These are phyloP conservation scores for Galeopsomyia nigrocyanea DNA, from an alignment of 2,888 invertebrate species.

Conservation along the genomic window DNA sequence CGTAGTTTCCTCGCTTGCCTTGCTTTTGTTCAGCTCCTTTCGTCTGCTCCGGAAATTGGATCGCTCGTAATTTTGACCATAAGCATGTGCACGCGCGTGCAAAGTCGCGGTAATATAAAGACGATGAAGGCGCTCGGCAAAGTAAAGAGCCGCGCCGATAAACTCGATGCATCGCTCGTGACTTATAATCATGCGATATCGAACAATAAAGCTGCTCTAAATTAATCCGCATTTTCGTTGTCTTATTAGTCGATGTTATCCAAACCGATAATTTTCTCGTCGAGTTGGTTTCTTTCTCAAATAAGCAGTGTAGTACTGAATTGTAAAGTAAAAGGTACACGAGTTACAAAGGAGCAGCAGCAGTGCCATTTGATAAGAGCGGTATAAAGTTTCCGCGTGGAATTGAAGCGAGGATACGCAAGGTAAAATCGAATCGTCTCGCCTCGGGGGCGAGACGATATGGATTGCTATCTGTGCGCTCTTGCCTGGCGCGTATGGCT, in stretches of 20 bases:
- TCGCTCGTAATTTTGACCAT: conserved; percentile 59
- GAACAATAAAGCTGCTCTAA: conserved; percentile 18
- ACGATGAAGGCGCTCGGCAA: conserved; percentile 50
- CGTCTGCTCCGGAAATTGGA: conserved; percentile 60
- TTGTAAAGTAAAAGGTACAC: too few species aligned
- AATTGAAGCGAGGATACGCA: not conserved
- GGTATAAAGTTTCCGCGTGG: too few species aligned
- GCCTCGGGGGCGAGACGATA: conserved; percentile 9
- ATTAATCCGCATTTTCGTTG: too few species aligned
- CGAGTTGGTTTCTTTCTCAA: too few species aligned
- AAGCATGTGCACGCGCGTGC: conserved; percentile 56
- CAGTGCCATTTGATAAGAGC: too few species aligned
- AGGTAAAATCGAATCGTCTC: conserved; percentile 33
- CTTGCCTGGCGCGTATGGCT: conserved; percentile 51
- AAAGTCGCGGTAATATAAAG: conserved; percentile 64
- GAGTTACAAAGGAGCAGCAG: too few species aligned
- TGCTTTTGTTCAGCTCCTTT: not conserved
- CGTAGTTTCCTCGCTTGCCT: not conserved
- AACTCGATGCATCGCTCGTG: conserved; percentile 50
- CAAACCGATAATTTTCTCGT: too few species aligned
- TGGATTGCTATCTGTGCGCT: conserved; percentile 43
- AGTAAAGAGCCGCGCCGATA: conserved; percentile 62
- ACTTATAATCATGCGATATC: conserved; percentile 62
- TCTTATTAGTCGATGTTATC: too few species aligned
- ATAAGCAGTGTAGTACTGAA: too few species aligned